phyloP scores from a whole-genome alignment of 2,888 invertebrate species.

The Drosophila mayaguana region DNA sequence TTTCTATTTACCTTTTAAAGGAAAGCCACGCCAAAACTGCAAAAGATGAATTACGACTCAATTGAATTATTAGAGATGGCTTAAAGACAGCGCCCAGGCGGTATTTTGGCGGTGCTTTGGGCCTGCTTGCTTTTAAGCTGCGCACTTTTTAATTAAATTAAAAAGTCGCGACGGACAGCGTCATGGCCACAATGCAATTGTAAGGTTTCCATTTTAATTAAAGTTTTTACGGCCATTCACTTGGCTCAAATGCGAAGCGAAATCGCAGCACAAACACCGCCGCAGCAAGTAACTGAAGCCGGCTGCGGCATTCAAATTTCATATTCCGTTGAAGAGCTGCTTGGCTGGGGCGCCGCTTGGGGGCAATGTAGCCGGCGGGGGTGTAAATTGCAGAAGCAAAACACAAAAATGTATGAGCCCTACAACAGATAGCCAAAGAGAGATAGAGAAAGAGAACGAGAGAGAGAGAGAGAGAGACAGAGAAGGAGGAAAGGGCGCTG shows the following conservation, averaged over 20 bases:
- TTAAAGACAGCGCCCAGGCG: conserved; percentile 26
- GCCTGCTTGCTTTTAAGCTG: conserved; percentile 19
- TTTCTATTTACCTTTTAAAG: conserved; percentile 50
- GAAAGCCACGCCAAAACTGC: conserved; percentile 27
- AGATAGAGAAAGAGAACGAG: not conserved
- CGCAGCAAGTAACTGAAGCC: conserved; percentile 28
- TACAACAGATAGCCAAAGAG: conserved; percentile 22
- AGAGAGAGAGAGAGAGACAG: not conserved
- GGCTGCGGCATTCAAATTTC: conserved; percentile 61
- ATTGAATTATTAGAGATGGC: conserved; percentile 17
- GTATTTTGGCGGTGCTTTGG: not conserved
- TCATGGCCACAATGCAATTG: conserved; percentile 70
- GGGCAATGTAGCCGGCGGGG: not conserved
- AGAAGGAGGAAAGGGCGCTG: conserved; percentile 22
- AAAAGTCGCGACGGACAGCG: conserved; percentile 57
- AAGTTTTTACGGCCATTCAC: conserved; percentile 75
- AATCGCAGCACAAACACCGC: conserved; percentile 63
- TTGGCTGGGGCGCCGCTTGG: conserved; percentile 16
- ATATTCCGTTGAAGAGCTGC: conserved; percentile 62
- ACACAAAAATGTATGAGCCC: conserved; percentile 40
- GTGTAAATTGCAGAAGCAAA: conserved; percentile 54
- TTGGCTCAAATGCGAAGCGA: conserved; percentile 50
- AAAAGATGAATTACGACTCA: conserved; percentile 52
- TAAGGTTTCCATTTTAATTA: conserved; percentile 79
- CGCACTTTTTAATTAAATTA: conserved; percentile 71